Percentiles rank a stretch among this genome's conserved stretches.
Evolutionary conservation across 2,888 invertebrate genomes (phyloP).

Genomic region (Camptogramma bilineatum): DNA sequence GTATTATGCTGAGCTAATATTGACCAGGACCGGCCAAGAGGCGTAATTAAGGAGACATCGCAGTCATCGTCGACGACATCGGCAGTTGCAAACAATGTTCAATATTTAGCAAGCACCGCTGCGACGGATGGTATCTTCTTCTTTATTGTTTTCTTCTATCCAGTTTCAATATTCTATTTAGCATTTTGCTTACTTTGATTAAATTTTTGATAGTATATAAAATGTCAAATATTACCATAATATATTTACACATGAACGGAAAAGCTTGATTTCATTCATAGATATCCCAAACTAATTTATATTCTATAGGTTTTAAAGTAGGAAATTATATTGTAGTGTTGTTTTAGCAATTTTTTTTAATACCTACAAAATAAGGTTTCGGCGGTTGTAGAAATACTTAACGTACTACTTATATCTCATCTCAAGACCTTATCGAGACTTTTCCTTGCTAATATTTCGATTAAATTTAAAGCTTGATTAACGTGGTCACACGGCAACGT

Average conservation of each 20-base stretch:
- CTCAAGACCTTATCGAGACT: slow-evolving; percentile 1
- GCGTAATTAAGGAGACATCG: slow-evolving; percentile 55
- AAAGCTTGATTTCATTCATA: no score
- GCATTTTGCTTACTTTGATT: background rate
- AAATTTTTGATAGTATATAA: no score
- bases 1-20: slow-evolving; percentile 52
- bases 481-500: slow-evolving; percentile 3
- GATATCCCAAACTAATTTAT: no score
- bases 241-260: no score
- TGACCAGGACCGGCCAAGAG: slow-evolving; percentile 52
- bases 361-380: no score
- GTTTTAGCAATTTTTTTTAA: no score
- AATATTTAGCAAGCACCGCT: slow-evolving; percentile 42
- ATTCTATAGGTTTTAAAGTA: no score
- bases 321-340: no score
- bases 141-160: slow-evolving; percentile 10
- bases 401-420: background rate
- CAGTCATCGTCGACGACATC: slow-evolving; percentile 45
- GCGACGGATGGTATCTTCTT: slow-evolving; percentile 3
- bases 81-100: slow-evolving; percentile 53
- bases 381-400: no score
- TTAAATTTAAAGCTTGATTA: slow-evolving; percentile 4
- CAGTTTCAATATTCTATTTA: background rate
- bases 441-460: slow-evolving; percentile 6
- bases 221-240: no score